Conservation (phyloP, 2,797 vertebrate species). For the Siniperca obscura region DNA sequence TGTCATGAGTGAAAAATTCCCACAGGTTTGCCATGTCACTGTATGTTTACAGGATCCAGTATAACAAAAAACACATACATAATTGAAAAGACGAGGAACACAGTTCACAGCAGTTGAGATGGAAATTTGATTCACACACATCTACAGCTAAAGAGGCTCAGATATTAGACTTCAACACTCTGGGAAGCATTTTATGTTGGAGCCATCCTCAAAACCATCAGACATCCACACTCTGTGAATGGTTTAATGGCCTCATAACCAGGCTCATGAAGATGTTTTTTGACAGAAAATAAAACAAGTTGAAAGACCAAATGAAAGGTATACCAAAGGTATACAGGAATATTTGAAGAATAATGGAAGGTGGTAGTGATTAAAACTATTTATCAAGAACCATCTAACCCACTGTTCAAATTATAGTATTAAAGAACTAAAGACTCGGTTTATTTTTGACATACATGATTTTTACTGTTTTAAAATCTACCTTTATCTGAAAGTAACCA, state of each 20-base stretch:
- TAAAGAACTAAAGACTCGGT: neutral
- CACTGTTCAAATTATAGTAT: neutral
- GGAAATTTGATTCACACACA: conserved; percentile 58
- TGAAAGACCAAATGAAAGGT: conserved; percentile 24
- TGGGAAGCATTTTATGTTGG: conserved; percentile 36
- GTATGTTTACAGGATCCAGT: conserved; percentile 48
- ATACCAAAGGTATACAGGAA: neutral
- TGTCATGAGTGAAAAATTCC: conserved; percentile 45
- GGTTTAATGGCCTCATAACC: conserved; percentile 40
- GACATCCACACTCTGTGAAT: conserved; percentile 42
- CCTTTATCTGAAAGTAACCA: neutral
- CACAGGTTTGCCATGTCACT: conserved; percentile 49
- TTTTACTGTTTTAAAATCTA: too few relatives aligned
- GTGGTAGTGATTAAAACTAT: neutral
- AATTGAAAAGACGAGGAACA: conserved; percentile 32
- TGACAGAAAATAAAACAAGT: conserved; percentile 28
- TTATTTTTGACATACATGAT: too few relatives aligned
- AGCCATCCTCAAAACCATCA: conserved; percentile 53
- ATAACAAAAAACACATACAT: conserved; percentile 40
- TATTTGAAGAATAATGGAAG: conserved; percentile 40
- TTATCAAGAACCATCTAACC: neutral
- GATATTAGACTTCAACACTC: conserved; percentile 45
- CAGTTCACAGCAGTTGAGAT: conserved; percentile 21
- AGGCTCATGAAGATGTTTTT: conserved; percentile 20
- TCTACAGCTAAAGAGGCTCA: conserved; percentile 10